Conservation (phyloP, 2,888 invertebrate species). For the Melinaea marsaeus region DNA sequence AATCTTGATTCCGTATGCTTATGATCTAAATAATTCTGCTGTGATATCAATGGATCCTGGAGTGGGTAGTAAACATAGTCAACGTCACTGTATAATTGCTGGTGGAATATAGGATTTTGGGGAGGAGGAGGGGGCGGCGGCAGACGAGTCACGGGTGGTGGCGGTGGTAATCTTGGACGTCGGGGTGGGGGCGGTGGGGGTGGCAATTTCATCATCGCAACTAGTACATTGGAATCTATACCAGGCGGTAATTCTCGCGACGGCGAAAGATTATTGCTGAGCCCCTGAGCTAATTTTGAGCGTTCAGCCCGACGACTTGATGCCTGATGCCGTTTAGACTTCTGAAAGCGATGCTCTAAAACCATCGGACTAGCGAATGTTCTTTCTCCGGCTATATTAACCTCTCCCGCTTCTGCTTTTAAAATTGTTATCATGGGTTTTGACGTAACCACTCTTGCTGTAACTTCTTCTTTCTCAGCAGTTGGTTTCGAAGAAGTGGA, state of each 20-base stretch:
- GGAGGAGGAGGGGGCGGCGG: constrained; percentile 85
- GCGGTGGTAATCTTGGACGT: constrained; percentile 82
- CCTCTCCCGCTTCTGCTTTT: constrained; percentile 85
- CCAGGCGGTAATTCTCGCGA: constrained; percentile 63
- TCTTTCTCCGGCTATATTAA: constrained; percentile 79
- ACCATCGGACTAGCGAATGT: constrained; percentile 74
- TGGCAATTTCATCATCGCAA: constrained; percentile 80
- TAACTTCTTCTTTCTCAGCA: constrained; percentile 80
- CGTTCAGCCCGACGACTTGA: constrained; percentile 80
- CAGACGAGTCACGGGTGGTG: constrained; percentile 80
- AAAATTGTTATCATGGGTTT: constrained; percentile 86
- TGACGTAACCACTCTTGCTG: constrained; percentile 86
- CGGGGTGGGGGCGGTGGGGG: constrained; percentile 77
- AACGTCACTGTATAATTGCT: constrained; percentile 93
- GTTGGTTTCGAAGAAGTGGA: constrained; percentile 44
- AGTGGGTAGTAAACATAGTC: constrained; percentile 94
- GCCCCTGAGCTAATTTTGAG: constrained; percentile 76
- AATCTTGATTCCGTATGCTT: constrained; percentile 86
- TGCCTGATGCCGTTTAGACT: constrained; percentile 70
- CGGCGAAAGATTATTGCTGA: constrained; percentile 68
- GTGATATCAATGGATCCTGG: constrained; percentile 92
- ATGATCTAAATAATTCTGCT: constrained; percentile 93
- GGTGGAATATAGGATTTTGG: constrained; percentile 91
- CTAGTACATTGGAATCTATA: constrained; percentile 73
- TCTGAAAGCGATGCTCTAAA: constrained; percentile 69